A percentile compares a stretch with the other conserved stretches of the same genome.
Evolutionary conservation across 2,888 invertebrate species (phyloP).

Genomic region (Apodemia zela): DNA sequence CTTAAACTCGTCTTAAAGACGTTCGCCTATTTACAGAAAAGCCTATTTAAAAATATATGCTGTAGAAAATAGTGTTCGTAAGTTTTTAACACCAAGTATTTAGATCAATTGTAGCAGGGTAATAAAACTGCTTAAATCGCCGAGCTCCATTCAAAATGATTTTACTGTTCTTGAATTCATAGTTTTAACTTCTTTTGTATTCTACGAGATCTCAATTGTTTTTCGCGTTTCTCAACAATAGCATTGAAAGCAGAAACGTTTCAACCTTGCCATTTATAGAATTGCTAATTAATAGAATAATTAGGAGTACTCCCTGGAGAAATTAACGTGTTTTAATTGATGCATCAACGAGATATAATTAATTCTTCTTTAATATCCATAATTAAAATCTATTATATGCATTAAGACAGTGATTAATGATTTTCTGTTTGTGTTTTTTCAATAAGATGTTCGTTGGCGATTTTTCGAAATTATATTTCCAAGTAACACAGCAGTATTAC

Average conservation of each 20-base stretch:
- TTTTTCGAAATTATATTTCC: too few species aligned
- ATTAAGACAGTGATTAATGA: too few species aligned
- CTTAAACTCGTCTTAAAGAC: too few species aligned
- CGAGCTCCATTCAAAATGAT: not conserved
- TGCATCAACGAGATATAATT: not conserved
- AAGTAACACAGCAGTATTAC: too few species aligned
- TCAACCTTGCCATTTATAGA: not conserved
- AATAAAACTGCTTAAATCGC: not conserved
- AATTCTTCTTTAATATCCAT: not conserved
- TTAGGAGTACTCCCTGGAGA: constrained; percentile 7
- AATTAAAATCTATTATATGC: not conserved
- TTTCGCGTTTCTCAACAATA: constrained; percentile 1
- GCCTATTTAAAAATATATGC: too few species aligned
- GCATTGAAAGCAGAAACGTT: constrained; percentile 6
- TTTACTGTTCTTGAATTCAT: not conserved
- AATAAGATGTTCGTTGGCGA: too few species aligned
- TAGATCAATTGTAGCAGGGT: not conserved
- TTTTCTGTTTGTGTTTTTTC: too few species aligned
- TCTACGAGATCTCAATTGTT: not conserved
- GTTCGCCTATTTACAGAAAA: too few species aligned
- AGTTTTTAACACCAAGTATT: too few species aligned
- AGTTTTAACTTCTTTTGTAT: not conserved
- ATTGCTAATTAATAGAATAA: constrained; percentile 3
- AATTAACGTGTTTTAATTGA: not conserved
- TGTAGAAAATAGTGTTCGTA: too few species aligned